phyloP scores from a whole-genome alignment of 2,888 invertebrate species.

The Cosmia trapezina region DNA sequence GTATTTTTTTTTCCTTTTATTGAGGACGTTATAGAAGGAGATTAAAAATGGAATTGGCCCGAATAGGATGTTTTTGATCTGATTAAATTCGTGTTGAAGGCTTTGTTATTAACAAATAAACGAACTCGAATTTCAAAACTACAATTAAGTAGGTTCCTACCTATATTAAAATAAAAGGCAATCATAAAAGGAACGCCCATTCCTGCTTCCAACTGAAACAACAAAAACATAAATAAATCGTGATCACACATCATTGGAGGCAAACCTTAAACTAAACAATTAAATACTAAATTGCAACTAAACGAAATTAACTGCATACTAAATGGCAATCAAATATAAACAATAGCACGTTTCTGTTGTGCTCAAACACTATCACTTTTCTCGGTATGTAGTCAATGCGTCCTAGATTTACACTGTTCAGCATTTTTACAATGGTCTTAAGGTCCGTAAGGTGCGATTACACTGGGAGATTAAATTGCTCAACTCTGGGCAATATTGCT shows the following conservation, averaged over 20 bases:
- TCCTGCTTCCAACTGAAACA: constrained; percentile 10
- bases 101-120: neutral
- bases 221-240: constrained; percentile 6
- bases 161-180: neutral
- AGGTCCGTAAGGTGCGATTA: constrained; percentile 42
- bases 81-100: too few relatives aligned
- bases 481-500: neutral
- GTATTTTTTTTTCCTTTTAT: neutral
- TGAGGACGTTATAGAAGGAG: neutral
- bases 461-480: constrained; percentile 10
- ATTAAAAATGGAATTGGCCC: constrained; percentile 2
- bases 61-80: neutral
- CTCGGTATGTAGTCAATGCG: constrained; percentile 52
- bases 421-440: constrained; percentile 63
- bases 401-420: constrained; percentile 56
- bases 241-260: constrained; percentile 9
- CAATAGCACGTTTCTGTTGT: constrained; percentile 43
- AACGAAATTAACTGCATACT: constrained; percentile 42
- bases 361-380: constrained; percentile 53
- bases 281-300: constrained; percentile 30
- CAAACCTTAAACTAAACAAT: constrained; percentile 34
- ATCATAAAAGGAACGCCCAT: neutral
- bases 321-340: constrained; percentile 40
- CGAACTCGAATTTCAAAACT: neutral
- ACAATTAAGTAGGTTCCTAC: too few relatives aligned